Conservation (phyloP, 2,113 vertebrate species). For the Acanthisitta chloris region DNA sequence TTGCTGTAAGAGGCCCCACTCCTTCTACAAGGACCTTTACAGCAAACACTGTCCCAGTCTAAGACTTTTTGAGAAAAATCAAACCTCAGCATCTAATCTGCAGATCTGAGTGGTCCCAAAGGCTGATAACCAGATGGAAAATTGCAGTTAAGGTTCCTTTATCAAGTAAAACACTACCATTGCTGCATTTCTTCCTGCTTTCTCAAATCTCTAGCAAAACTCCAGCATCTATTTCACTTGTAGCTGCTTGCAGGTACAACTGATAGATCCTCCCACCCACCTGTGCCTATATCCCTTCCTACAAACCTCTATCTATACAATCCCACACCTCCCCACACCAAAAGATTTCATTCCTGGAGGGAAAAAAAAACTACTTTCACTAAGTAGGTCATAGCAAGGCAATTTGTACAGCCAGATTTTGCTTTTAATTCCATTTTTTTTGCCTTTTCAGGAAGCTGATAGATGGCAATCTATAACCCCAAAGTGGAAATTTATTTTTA, state of each 20-base stretch:
- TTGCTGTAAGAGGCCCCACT: neutral
- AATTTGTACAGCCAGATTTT: neutral
- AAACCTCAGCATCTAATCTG: neutral
- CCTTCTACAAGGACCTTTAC: neutral
- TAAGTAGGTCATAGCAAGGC: slow-evolving; percentile 42
- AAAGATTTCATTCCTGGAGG: neutral
- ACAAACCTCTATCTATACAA: neutral
- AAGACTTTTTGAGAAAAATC: neutral
- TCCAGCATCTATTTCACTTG: neutral
- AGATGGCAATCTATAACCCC: slow-evolving; percentile 19
- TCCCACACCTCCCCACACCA: neutral
- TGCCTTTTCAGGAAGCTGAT: neutral
- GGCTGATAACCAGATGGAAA: neutral
- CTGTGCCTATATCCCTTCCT: neutral
- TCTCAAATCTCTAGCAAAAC: neutral
- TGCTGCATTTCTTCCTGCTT: neutral
- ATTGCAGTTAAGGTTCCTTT: neutral
- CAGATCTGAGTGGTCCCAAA: neutral
- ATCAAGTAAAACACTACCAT: neutral
- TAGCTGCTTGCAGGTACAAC: neutral
- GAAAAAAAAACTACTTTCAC: neutral
- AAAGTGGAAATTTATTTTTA: slow-evolving; percentile 20
- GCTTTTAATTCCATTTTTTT: slow-evolving; percentile 19
- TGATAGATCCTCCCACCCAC: neutral
- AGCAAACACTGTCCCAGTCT: neutral